These are phyloP conservation scores for Vanessa tameamea DNA, from an alignment of 1,140 invertebrate genomes.

Conservation along the genomic window DNA sequence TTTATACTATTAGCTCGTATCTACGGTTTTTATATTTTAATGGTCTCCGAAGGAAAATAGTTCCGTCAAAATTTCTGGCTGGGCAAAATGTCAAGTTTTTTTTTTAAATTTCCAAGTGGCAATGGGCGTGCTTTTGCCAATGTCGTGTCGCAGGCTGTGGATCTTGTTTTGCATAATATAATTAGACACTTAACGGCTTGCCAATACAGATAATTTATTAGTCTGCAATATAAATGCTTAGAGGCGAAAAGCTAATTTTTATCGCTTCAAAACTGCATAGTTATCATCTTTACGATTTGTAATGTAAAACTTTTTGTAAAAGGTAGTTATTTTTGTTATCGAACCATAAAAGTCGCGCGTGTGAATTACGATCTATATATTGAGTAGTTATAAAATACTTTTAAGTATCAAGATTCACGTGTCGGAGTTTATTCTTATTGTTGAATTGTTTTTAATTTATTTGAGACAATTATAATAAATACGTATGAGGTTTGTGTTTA, in stretches of 20 bases:
- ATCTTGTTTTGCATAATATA: slow-evolving; percentile 34
- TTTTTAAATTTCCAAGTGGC: slow-evolving; percentile 13
- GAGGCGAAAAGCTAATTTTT: slow-evolving; percentile 33
- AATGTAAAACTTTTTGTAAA: slow-evolving; percentile 20
- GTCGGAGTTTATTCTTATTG: slow-evolving; percentile 12
- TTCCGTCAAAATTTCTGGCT: slow-evolving; percentile 34
- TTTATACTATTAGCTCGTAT: slow-evolving; percentile 35
- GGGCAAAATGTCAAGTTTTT: slow-evolving; percentile 22
- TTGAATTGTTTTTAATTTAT: neutral
- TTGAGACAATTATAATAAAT: neutral
- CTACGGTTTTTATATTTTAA: slow-evolving; percentile 39
- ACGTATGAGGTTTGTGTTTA: neutral
- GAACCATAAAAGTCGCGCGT: slow-evolving; percentile 22
- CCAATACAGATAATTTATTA: slow-evolving; percentile 38
- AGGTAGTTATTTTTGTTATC: slow-evolving; percentile 25
- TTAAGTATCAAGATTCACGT: slow-evolving; percentile 6
- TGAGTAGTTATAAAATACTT: slow-evolving; percentile 23
- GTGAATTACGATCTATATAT: slow-evolving; percentile 27
- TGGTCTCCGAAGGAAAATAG: slow-evolving; percentile 44
- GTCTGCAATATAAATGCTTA: slow-evolving; percentile 33
- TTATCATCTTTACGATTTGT: slow-evolving; percentile 33
- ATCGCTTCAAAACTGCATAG: slow-evolving; percentile 17
- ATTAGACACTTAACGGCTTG: slow-evolving; percentile 33
- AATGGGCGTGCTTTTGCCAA: slow-evolving; percentile 22
- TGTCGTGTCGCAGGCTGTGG: slow-evolving; percentile 12